Percentiles rank a stretch among this genome's conserved stretches.
These are phyloP conservation scores for Tyrannus savana DNA, from an alignment of 2,113 vertebrate genomes.

Conservation along the genomic window DNA sequence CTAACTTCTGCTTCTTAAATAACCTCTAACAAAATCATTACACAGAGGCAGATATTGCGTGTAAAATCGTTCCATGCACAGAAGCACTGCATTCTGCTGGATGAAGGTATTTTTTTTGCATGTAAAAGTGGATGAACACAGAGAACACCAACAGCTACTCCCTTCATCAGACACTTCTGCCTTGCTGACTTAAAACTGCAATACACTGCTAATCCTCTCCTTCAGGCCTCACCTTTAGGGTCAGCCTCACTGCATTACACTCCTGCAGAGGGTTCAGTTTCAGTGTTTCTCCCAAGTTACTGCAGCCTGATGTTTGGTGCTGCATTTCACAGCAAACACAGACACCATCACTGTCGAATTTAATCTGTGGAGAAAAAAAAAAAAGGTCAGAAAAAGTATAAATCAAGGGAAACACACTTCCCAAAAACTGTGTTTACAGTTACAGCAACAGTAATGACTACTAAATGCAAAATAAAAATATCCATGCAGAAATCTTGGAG, in stretches of 20 bases:
- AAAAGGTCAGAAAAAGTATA: slow-evolving; percentile 1
- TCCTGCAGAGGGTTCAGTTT: slow-evolving; percentile 92
- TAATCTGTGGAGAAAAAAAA: slow-evolving; percentile 74
- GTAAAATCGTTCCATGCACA: neutral
- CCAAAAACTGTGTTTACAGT: neutral
- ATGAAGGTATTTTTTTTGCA: neutral
- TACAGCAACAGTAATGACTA: neutral
- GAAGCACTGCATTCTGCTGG: neutral
- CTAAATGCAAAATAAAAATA: neutral
- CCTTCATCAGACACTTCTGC: neutral
- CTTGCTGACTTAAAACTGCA: neutral
- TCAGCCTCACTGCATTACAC: slow-evolving; percentile 91
- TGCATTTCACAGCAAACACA: slow-evolving; percentile 96
- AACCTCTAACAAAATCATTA: neutral
- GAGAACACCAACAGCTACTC: neutral
- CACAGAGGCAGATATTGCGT: neutral
- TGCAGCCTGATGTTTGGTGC: slow-evolving; percentile 92
- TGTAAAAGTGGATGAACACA: rapidly evolving
- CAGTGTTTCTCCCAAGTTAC: slow-evolving; percentile 92
- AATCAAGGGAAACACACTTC: neutral
- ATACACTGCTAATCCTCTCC: neutral
- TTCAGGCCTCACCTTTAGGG: slow-evolving; percentile 84
- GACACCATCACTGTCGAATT: slow-evolving; percentile 94
- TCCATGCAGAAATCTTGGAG: neutral
- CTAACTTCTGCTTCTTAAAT: neutral